Evolutionary conservation across 2,113 vertebrate genomes (phyloP).

Genomic region (Gambusia affinis): DNA sequence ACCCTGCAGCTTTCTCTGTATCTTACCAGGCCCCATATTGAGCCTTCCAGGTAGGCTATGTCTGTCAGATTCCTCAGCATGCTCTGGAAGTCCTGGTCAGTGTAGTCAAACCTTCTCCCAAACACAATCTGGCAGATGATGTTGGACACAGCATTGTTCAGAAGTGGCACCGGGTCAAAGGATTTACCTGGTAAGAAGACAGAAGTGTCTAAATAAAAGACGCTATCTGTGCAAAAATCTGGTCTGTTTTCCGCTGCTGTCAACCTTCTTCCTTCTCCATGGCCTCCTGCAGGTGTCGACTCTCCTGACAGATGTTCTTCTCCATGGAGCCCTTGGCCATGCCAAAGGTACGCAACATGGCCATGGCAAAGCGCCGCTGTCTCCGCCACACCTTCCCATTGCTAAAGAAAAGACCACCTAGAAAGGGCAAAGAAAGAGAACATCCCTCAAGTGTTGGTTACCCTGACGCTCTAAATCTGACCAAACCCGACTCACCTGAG

Average conservation of each 20-base stretch:
- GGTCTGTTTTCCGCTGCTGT: not conserved
- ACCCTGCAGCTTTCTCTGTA: not conserved
- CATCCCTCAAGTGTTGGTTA: not conserved
- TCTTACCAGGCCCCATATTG: conserved; percentile 80
- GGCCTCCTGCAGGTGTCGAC: conserved; percentile 68
- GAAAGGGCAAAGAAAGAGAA: conserved; percentile 1
- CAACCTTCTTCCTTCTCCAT: conserved; percentile 81
- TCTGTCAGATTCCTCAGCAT: conserved; percentile 81
- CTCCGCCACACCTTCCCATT: conserved; percentile 79
- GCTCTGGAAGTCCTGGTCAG: conserved; percentile 80
- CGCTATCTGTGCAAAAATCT: not conserved
- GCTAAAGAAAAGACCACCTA: conserved; percentile 77
- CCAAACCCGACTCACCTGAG: conserved; percentile 56
- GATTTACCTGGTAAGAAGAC: conserved; percentile 75
- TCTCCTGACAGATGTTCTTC: conserved; percentile 84
- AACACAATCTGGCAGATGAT: conserved; percentile 89
- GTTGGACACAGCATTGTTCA: conserved; percentile 87
- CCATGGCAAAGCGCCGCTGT: conserved; percentile 82
- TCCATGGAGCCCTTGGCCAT: conserved; percentile 79
- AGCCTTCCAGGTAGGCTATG: conserved; percentile 67
- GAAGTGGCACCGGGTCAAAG: conserved; percentile 83
- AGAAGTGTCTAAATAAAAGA: not conserved
- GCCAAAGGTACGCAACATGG: conserved; percentile 82
- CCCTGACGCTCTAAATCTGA: not conserved
- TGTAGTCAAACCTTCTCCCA: conserved; percentile 85